Base-by-base conservation (phyloP, 2,888 invertebrate species). In the Piscicola geometra region DNA sequence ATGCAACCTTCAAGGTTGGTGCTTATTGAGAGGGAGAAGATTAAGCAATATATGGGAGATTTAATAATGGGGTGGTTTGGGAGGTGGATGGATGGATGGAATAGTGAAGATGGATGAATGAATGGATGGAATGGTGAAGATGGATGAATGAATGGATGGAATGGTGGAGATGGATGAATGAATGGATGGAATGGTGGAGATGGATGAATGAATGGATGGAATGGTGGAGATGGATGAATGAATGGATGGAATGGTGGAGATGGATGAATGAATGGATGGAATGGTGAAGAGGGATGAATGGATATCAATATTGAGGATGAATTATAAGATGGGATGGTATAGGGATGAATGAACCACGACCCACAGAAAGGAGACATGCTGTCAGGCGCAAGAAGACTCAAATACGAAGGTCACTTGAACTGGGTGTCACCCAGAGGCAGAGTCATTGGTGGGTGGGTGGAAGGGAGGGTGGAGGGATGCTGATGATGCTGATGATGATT, bases 351-450 rank as follows among this genome's bases (percentile, higher is more conserved):
- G 9, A 41, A 41, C 41, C 15, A 15, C 5, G 41, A 41, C 41
- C 81, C 81, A 66, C 80, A 85, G 86, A 95, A 95, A 86, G 92
- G 93, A 28, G 94, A 95, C 84, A 90, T 96, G 78, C 87, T 93
- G 79, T 90, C 91, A 80, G 91, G 91, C 50, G 92, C 91, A 82
- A 88, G 95, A 77, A 91, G 91, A 79, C 87, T 95, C 60, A 91
- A 91, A 88, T 90, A 81, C 84, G 94, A 95, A 86, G 95, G 94
- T 0, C 89, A 91, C 73, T 92, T 94, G 0, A 92, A 91, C 78
- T 87, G 94, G 81, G 93, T 93, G 91, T 93, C 93, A 85, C 93
- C 93, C 1, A 89, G 94, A 77, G 92, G 93, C 78, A 94, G 94
- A 87, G 92, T 92, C 89, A 92, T 83, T 76, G 85, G 84, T 83